Conservation (phyloP, 2,888 invertebrate species). For the Pyralis farinalis region DNA sequence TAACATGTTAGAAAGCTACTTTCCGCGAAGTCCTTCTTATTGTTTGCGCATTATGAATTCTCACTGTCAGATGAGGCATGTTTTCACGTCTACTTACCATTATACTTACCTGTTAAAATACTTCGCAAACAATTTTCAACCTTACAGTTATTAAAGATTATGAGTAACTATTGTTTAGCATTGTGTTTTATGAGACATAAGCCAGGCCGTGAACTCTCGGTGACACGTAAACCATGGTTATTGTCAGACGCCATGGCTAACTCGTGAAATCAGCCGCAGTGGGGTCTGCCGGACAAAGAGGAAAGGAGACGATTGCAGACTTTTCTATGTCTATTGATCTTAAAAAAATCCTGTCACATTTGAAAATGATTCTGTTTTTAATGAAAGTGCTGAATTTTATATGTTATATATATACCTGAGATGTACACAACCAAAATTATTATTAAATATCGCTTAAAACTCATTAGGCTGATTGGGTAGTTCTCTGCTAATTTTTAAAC, state of each 20-base stretch:
- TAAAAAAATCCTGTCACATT: too few species aligned
- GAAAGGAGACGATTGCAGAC: slow-evolving; percentile 18
- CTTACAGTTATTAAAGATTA: slow-evolving; percentile 25
- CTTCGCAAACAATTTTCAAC: slow-evolving; percentile 28
- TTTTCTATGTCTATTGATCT: too few species aligned
- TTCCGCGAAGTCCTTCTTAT: slow-evolving; percentile 47
- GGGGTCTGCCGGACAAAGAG: slow-evolving; percentile 44
- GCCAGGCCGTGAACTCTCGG: slow-evolving; percentile 53
- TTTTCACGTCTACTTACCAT: slow-evolving; percentile 44
- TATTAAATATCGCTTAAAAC: too few species aligned
- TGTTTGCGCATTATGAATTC: slow-evolving; percentile 50
- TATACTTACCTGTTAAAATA: slow-evolving; percentile 21
- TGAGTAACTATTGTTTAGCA: slow-evolving; percentile 22
- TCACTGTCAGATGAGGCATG: slow-evolving; percentile 53
- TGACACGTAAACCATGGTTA: slow-evolving; percentile 65
- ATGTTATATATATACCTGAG: too few species aligned
- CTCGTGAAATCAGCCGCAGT: slow-evolving; percentile 70
- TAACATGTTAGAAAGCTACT: slow-evolving; percentile 56
- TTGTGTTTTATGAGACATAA: slow-evolving; percentile 25
- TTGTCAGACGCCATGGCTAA: slow-evolving; percentile 77
- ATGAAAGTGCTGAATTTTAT: too few species aligned
- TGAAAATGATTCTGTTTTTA: too few species aligned
- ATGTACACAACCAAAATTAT: too few species aligned
- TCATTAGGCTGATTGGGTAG: too few species aligned
- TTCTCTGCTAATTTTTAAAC: too few species aligned